Evolutionary conservation across 1,140 invertebrate species (phyloP).

Genomic region (Drosophila baimaii): DNA sequence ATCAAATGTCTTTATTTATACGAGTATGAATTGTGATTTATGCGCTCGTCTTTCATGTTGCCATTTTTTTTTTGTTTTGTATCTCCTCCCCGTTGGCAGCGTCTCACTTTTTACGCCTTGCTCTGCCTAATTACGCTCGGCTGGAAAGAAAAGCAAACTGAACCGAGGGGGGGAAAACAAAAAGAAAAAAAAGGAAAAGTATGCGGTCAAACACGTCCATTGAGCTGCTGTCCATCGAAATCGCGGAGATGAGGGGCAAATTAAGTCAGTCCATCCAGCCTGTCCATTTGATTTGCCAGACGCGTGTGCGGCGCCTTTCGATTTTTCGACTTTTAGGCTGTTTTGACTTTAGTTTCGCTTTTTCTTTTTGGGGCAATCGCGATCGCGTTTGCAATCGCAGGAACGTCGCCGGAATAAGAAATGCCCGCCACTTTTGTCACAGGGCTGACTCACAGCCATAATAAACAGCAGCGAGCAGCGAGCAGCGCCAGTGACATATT

Average conservation of each 20-base stretch:
- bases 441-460: slow-evolving; percentile 50
- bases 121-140: slow-evolving; percentile 64
- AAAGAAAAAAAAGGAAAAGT: slow-evolving; percentile 30
- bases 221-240: slow-evolving; percentile 11
- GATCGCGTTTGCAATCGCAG: slow-evolving; percentile 65
- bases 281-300: slow-evolving; percentile 79
- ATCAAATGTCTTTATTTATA: slow-evolving; percentile 79
- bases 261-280: slow-evolving; percentile 50
- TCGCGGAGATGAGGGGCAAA: slow-evolving; percentile 20
- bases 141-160: slow-evolving; percentile 38
- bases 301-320: slow-evolving; percentile 73
- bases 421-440: slow-evolving; percentile 37
- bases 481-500: slow-evolving; percentile 48
- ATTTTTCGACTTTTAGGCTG: slow-evolving; percentile 48
- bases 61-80: slow-evolving; percentile 44
- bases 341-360: slow-evolving; percentile 28
- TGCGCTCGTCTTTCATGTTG: slow-evolving; percentile 72
- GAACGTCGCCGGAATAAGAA: slow-evolving; percentile 72
- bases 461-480: slow-evolving; percentile 33
- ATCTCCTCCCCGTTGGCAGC: slow-evolving; percentile 36
- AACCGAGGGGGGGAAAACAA: slow-evolving; percentile 1
- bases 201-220: slow-evolving; percentile 17
- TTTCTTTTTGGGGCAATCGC: slow-evolving; percentile 49
- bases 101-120: slow-evolving; percentile 62
- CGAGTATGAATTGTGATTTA: slow-evolving; percentile 69